A percentile compares a stretch with the other conserved stretches of the same genome.
phyloP scores from a whole-genome alignment of 1,140 invertebrate species.

The Gryllus bimaculatus region DNA sequence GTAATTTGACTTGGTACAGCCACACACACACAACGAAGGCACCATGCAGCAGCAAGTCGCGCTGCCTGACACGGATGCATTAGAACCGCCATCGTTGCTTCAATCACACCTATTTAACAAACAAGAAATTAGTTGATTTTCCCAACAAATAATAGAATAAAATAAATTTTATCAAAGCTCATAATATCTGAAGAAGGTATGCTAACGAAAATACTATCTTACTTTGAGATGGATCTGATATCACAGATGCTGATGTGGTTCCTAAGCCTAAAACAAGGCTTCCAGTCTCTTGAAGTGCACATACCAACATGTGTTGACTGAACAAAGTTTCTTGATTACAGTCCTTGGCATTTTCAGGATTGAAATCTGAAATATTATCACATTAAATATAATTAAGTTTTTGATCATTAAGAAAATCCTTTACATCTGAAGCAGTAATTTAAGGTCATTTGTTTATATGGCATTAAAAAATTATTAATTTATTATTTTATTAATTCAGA shows the following conservation, averaged over 20 bases:
- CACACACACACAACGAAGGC: constrained; percentile 80
- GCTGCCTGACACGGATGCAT: constrained; percentile 89
- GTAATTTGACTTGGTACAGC: constrained; percentile 90
- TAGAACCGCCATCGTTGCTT: constrained; percentile 66
- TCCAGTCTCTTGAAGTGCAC: constrained; percentile 87
- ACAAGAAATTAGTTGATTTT: background rate
- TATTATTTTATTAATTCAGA: background rate
- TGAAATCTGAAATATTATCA: constrained; percentile 51
- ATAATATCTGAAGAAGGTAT: background rate
- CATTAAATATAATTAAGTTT: too few relatives aligned
- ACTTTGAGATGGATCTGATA: constrained; percentile 78
- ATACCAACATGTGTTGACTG: constrained; percentile 88
- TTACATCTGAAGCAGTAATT: too few relatives aligned
- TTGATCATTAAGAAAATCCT: too few relatives aligned
- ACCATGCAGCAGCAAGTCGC: constrained; percentile 88
- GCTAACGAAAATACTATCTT: constrained; percentile 26
- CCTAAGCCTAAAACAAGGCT: constrained; percentile 76
- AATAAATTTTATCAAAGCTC: background rate
- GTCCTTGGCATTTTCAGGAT: constrained; percentile 75
- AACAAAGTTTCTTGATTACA: constrained; percentile 83
- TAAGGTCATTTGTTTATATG: too few relatives aligned
- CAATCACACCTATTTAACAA: constrained; percentile 35
- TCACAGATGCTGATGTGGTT: constrained; percentile 79
- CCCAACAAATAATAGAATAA: background rate
- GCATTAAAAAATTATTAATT: background rate